Conservation (phyloP, 2,797 vertebrate genomes). For the Pelobates cultripes region DNA sequence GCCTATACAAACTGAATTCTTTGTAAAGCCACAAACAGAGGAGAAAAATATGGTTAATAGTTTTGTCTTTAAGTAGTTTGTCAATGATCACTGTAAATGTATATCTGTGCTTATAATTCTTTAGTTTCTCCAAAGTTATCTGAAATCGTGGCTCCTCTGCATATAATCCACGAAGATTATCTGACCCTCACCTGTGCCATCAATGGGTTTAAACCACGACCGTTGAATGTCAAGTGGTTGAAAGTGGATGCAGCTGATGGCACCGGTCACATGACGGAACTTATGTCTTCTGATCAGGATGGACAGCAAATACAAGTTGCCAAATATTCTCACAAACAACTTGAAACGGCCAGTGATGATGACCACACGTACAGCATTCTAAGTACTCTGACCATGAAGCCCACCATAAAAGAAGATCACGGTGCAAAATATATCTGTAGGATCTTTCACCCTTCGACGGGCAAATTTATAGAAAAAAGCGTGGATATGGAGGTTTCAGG, state of each 20-base stretch:
- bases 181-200: slow-evolving; percentile 40
- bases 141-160: slow-evolving; percentile 24
- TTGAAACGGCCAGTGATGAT: not conserved
- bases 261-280: not conserved
- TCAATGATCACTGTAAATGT: too few relatives aligned
- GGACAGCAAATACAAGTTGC: too few relatives aligned
- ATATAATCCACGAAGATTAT: slow-evolving; percentile 18
- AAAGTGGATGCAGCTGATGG: not conserved
- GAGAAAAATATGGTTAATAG: too few relatives aligned
- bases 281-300: not conserved
- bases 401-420: slow-evolving; percentile 15
- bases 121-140: slow-evolving; percentile 48
- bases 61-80: too few relatives aligned
- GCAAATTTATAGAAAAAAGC: not conserved
- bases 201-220: slow-evolving; percentile 44
- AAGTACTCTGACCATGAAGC: slow-evolving; percentile 15
- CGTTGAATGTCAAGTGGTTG: slow-evolving; percentile 37
- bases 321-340: slow-evolving; percentile 1
- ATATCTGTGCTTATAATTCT: too few relatives aligned
- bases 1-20: too few relatives aligned
- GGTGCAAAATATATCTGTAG: slow-evolving; percentile 24
- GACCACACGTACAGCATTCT: slow-evolving; percentile 24
- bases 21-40: too few relatives aligned
- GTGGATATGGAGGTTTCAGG: slow-evolving; percentile 10
- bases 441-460: slow-evolving; percentile 16